Evolutionary conservation across 2,888 invertebrate genomes (phyloP), one percentile per base, ranked within the genome.

Genomic region (Prenolepis imparis): DNA sequence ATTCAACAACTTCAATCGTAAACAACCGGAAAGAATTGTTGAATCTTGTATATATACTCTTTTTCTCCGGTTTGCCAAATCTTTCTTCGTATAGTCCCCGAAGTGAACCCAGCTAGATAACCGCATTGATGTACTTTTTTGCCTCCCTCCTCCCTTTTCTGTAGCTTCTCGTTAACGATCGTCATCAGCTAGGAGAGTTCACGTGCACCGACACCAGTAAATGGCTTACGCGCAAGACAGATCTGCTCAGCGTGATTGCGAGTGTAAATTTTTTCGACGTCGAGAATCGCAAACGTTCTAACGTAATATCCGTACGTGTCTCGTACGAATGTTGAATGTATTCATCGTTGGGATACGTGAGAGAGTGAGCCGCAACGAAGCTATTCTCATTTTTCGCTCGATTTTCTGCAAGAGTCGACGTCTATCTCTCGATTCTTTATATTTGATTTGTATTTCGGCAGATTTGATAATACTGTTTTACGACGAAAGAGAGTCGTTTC

Each of bases 101-200:
- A 82, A 83, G 44, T 88, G 84, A 83, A 52, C 73, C 73, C 68
- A 75, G 82, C 84, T 84, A 88, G 86, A 90, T 90, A 88, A 72
- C 15, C 78, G 59, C 21, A 64, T 55, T 52, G 39, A 64, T 57
- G 61, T 55, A 67, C 59, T 84, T 90, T 85, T 85, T 80, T 86
- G 63, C 57, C 64, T 48, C 55, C n/a, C 63, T 48, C 48, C 52
- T n/a, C 36, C 61, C 44, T 68, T 39, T 63, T 80, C 67, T 82
- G 44, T 74, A 52, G 15, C 63, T n/a, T n/a, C n/a, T 85, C 72
- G 85, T 89, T 92, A 91, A 91, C 91, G 91, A 89, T 86, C 88
- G 72, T 68, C 82, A 74, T 57, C 83, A 82, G 59, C 80, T 68
- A 52, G 67, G 8, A 48, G 67, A n/a, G 52, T 85, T 80, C 63